A percentile compares a stretch with the other conserved stretches of the same genome.
Evolutionary conservation across 1,140 invertebrate genomes (phyloP).

Genomic region (Sitobion miscanthi): DNA sequence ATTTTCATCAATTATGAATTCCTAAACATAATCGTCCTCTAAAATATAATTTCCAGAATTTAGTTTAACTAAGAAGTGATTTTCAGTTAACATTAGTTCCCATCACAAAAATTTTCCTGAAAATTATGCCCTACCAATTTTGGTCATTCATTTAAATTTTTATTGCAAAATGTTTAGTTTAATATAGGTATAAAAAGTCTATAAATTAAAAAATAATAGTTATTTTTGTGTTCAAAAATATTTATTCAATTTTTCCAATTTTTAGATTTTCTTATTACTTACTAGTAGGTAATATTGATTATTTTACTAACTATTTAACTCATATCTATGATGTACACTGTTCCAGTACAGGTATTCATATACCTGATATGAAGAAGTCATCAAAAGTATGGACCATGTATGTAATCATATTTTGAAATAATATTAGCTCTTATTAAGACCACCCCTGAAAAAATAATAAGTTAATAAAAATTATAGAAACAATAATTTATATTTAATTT

Average conservation of each 20-base stretch:
- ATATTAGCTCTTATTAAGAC: constrained; percentile 32
- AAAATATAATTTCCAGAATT: no score
- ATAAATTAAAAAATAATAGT: not conserved
- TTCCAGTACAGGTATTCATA: not conserved
- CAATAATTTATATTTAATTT: constrained; percentile 1
- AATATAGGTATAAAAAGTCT: no score
- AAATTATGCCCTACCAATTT: no score
- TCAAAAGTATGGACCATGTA: not conserved
- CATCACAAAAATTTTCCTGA: no score
- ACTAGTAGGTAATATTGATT: not conserved
- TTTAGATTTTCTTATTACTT: not conserved
- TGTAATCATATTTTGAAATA: constrained; percentile 5
- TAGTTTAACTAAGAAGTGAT: no score
- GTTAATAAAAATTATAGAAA: not conserved
- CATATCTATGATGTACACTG: not conserved
- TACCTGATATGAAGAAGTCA: not conserved
- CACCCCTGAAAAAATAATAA: constrained; percentile 12
- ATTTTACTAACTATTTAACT: not conserved
- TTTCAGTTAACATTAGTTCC: no score
- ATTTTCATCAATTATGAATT: no score
- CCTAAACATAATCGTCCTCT: no score
- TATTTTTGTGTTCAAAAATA: not conserved
- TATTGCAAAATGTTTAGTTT: no score
- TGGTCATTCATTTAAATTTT: no score
- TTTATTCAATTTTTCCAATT: not conserved